Evolutionary conservation across 2,888 invertebrate species (phyloP).

Genomic region (Caenorhabditis doughertyi): DNA sequence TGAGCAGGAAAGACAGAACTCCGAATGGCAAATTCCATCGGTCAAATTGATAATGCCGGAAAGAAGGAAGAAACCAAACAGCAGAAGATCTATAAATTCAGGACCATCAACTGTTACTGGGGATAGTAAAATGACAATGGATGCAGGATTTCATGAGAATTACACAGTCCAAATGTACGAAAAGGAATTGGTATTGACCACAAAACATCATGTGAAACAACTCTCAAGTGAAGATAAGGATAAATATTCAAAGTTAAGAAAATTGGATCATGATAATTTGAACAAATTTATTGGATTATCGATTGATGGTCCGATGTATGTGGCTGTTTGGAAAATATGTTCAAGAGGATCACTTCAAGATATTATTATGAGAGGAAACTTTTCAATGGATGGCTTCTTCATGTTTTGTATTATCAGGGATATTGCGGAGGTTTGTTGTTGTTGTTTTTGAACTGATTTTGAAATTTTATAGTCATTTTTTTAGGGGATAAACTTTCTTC

Average conservation of each 20-base stretch:
- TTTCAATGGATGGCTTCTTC: slow-evolving; percentile 79
- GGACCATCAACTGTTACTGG: slow-evolving; percentile 36
- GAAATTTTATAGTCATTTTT: too few species aligned
- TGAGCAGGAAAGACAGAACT: slow-evolving; percentile 62
- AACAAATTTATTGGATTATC: slow-evolving; percentile 80
- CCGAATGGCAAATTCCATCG: slow-evolving; percentile 70
- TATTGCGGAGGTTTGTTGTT: slow-evolving; percentile 65
- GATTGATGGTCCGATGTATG: slow-evolving; percentile 73
- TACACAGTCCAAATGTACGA: slow-evolving; percentile 42
- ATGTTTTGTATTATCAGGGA: slow-evolving; percentile 78
- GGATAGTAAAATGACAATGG: slow-evolving; percentile 35
- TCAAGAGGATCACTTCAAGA: slow-evolving; percentile 67
- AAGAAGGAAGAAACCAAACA: slow-evolving; percentile 12
- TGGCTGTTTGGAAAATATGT: slow-evolving; percentile 79
- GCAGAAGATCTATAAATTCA: slow-evolving; percentile 30
- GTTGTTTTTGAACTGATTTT: not conserved
- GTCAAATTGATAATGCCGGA: slow-evolving; percentile 39
- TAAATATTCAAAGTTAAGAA: slow-evolving; percentile 69
- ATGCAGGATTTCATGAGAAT: slow-evolving; percentile 24
- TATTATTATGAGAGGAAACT: slow-evolving; percentile 61
- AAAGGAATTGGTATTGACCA: slow-evolving; percentile 62
- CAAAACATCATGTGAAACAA: slow-evolving; percentile 33
- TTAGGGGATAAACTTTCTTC: slow-evolving; percentile 52
- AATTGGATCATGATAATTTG: slow-evolving; percentile 79
- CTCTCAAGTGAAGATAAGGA: slow-evolving; percentile 46